A percentile compares a stretch with the other conserved stretches of the same genome.
Conservation (phyloP, 1,140 invertebrate genomes). For the Apis cerana region DNA sequence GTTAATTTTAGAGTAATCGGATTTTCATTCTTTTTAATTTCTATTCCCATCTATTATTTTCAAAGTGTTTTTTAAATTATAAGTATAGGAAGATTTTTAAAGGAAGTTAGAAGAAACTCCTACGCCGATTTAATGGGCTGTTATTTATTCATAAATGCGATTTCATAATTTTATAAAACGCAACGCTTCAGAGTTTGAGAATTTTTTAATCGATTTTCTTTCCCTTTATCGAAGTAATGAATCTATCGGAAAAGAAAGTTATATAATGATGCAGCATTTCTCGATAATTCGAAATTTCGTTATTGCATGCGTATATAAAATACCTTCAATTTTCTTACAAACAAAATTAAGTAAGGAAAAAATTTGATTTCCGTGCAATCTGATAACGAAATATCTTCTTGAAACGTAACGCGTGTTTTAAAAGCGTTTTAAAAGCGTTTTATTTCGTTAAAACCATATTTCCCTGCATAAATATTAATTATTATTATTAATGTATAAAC, state of each 20-base stretch:
- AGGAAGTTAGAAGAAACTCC: neutral
- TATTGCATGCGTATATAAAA: no score
- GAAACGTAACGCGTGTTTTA: no score
- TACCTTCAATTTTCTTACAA: no score
- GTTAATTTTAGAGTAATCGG: no score
- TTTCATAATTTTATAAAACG: neutral
- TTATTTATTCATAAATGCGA: neutral
- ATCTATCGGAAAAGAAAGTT: neutral
- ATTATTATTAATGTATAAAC: no score
- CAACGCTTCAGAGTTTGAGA: neutral
- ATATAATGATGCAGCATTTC: neutral
- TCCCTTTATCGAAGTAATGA: neutral
- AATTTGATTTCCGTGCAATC: no score
- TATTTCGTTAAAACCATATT: no score
- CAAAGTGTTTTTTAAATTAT: neutral
- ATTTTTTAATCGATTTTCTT: conserved; percentile 6
- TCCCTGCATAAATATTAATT: no score
- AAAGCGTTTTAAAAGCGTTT: no score
- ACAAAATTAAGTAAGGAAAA: no score
- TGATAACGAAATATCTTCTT: no score
- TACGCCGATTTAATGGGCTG: neutral
- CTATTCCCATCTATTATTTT: neutral
- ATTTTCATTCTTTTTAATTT: neutral
- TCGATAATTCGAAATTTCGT: neutral
- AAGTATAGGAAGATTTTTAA: neutral